Evolutionary conservation across 1,140 invertebrate species (phyloP).

Genomic region (Bombus pyrosoma): DNA sequence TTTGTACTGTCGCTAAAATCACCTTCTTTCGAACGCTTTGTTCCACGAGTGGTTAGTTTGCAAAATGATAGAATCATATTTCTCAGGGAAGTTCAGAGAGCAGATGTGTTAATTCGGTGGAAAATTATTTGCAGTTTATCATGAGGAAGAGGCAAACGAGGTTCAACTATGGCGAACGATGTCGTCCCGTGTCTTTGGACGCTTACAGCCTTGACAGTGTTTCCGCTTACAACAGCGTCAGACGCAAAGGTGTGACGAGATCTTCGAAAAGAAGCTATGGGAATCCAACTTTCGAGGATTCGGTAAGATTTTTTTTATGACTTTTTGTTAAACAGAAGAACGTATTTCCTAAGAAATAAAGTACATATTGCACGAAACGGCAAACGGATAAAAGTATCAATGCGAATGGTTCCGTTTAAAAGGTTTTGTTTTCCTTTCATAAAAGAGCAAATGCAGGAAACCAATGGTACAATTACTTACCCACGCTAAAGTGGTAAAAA

Average conservation of each 20-base stretch:
- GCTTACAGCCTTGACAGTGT: constrained; percentile 95
- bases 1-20: not conserved
- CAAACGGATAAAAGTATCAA: no score
- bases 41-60: not conserved
- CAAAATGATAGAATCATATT: not conserved
- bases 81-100: not conserved
- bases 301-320: constrained; percentile 82
- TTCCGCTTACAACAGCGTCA: constrained; percentile 90
- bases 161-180: constrained; percentile 91
- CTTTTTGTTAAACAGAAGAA: no score
- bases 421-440: not conserved
- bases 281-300: constrained; percentile 96
- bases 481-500: not conserved
- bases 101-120: not conserved
- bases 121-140: constrained; percentile 83
- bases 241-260: constrained; percentile 87
- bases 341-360: no score
- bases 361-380: no score
- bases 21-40: not conserved
- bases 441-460: not conserved
- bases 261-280: constrained; percentile 95
- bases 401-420: no score
- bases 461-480: not conserved
- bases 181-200: constrained; percentile 93
- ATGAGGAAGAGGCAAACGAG: constrained; percentile 88